Percentiles rank a stretch among this genome's conserved stretches.
Evolutionary conservation across 2,888 invertebrate genomes (phyloP).

Genomic region (Oxyscelio sp.): DNA sequence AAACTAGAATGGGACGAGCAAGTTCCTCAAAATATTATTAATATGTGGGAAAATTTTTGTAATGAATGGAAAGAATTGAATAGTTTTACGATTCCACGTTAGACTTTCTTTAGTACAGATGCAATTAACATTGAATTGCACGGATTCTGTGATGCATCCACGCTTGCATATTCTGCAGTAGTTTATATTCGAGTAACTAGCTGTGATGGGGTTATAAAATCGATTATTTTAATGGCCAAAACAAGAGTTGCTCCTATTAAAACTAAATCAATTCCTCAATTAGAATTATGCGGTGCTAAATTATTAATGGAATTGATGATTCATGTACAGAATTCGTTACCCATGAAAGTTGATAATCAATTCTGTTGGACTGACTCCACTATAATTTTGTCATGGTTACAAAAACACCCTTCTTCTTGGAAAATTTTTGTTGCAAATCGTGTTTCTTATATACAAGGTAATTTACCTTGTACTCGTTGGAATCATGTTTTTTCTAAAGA

Average conservation of each 20-base stretch:
- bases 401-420: too few species aligned
- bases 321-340: too few species aligned
- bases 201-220: too few species aligned
- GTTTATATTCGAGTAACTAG: not conserved
- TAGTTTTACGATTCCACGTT: not conserved
- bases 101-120: not conserved
- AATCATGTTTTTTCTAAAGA: too few species aligned
- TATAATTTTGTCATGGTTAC: too few species aligned
- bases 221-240: slow-evolving; percentile 34
- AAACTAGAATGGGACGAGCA: not conserved
- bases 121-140: not conserved
- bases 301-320: not conserved
- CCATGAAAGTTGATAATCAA: too few species aligned
- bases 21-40: not conserved
- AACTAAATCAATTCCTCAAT: not conserved
- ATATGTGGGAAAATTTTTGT: slow-evolving; percentile 17
- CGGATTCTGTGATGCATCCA: slow-evolving; percentile 10
- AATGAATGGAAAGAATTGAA: not conserved
- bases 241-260: slow-evolving; percentile 13
- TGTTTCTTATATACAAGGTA: too few species aligned
- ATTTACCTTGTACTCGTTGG: too few species aligned
- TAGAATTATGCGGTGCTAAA: slow-evolving; percentile 14
- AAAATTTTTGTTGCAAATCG: too few species aligned
- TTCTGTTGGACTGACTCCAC: too few species aligned
- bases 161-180: not conserved